Conservation (phyloP, 1,140 invertebrate species). For the Anagrus nilaparvatae region DNA sequence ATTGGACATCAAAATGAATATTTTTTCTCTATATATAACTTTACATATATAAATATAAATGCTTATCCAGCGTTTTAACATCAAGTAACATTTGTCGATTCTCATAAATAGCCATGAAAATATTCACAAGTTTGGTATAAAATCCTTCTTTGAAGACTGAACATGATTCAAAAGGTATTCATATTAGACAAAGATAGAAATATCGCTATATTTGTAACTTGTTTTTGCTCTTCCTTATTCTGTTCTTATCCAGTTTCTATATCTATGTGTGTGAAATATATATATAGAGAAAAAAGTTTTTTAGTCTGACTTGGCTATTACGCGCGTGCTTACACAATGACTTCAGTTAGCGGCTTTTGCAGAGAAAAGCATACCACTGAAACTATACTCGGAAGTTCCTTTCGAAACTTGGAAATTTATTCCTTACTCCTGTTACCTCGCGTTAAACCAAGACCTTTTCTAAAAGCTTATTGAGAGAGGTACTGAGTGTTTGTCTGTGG, state of each 20-base stretch:
- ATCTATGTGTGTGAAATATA: too few relatives aligned
- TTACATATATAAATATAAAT: too few relatives aligned
- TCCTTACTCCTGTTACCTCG: constrained; percentile 10
- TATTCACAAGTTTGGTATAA: constrained; percentile 22
- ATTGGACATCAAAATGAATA: too few relatives aligned
- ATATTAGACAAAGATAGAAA: too few relatives aligned
- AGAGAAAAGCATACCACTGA: constrained; percentile 6
- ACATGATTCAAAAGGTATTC: too few relatives aligned
- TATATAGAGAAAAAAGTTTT: too few relatives aligned
- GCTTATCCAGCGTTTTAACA: neutral
- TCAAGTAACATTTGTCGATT: neutral
- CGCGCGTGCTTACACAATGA: constrained; percentile 13
- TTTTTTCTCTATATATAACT: too few relatives aligned
- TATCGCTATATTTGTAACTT: too few relatives aligned
- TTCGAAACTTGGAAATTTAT: constrained; percentile 30
- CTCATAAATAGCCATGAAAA: constrained; percentile 19
- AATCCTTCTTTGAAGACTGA: too few relatives aligned
- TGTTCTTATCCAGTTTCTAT: constrained; percentile 2
- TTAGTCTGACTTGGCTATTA: too few relatives aligned
- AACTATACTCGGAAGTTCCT: constrained; percentile 15
- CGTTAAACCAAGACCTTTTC: constrained; percentile 10
- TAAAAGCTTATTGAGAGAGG: constrained; percentile 15
- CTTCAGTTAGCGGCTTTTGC: constrained; percentile 12
- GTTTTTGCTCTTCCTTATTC: neutral
- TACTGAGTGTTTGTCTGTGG: constrained; percentile 18